Conservation (phyloP, 2,888 invertebrate genomes). For the Trissoscelio sp. region DNA sequence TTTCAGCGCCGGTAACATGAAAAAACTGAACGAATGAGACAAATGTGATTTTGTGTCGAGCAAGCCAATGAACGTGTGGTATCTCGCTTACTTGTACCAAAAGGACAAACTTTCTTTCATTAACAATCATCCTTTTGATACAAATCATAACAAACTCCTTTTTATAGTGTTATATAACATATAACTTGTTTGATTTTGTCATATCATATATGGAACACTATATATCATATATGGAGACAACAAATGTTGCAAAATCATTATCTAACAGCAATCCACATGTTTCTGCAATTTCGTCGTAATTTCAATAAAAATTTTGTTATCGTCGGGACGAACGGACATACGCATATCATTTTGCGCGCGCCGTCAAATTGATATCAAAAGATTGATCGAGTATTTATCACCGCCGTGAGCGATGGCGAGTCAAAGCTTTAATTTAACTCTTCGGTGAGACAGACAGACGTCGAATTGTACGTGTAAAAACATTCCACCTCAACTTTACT, state of each 20-base stretch:
- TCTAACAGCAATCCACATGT: conserved; percentile 66
- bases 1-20: conserved; percentile 52
- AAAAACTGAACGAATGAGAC: conserved; percentile 60
- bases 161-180: neutral
- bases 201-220: no score
- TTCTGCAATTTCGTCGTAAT: conserved; percentile 58
- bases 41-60: conserved; percentile 65
- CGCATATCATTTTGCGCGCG: conserved; percentile 15
- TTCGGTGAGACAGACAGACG: conserved; percentile 68
- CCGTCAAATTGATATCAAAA: conserved; percentile 51
- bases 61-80: conserved; percentile 63
- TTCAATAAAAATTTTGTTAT: conserved; percentile 24
- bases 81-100: conserved; percentile 39
- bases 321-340: conserved; percentile 17
- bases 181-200: no score
- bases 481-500: conserved; percentile 66
- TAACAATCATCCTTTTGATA: conserved; percentile 16
- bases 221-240: conserved; percentile 33
- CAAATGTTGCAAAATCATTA: conserved; percentile 40
- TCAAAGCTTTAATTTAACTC: conserved; percentile 65
- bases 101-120: conserved; percentile 25
- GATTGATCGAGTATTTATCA: conserved; percentile 63
- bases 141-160: neutral
- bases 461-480: conserved; percentile 69
- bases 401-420: conserved; percentile 71